Conservation (phyloP, 2,888 invertebrate genomes). For the Clitarchus hookeri region DNA sequence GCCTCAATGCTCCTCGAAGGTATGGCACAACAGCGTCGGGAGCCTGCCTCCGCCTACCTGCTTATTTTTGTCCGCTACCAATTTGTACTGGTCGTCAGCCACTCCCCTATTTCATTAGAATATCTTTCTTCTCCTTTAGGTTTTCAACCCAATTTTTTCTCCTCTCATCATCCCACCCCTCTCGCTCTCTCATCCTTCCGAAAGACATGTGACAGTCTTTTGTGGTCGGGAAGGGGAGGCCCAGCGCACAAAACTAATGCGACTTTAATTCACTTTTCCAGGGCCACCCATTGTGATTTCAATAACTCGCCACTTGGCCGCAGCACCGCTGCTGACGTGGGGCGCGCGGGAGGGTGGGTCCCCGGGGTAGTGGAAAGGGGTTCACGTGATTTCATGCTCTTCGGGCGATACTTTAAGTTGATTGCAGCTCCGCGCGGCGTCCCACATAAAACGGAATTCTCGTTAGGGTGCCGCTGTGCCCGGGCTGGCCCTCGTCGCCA, state of each 20-base stretch:
- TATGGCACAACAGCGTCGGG: neutral
- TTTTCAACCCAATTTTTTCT: neutral
- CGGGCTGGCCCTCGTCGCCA: neutral
- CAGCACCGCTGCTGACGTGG: neutral
- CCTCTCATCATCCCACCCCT: neutral
- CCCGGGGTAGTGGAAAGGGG: neutral
- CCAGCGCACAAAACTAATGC: slow-evolving; percentile 33
- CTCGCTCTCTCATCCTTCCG: neutral
- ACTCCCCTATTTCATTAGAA: slow-evolving; percentile 14
- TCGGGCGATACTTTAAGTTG: slow-evolving; percentile 6
- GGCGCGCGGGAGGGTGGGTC: neutral
- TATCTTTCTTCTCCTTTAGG: slow-evolving; percentile 2
- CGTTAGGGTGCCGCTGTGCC: neutral
- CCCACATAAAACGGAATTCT: neutral
- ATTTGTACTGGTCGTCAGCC: neutral
- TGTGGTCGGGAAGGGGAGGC: slow-evolving; percentile 6
- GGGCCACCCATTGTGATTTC: slow-evolving; percentile 36
- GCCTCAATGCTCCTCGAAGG: neutral
- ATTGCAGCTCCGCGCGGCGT: neutral
- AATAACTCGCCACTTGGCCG: slow-evolving; percentile 29
- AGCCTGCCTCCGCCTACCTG: neutral
- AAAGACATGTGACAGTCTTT: slow-evolving; percentile 2
- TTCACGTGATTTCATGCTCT: slow-evolving; percentile 9
- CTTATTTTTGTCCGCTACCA: neutral
- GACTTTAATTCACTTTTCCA: slow-evolving; percentile 36